phyloP scores from a whole-genome alignment of 1,140 invertebrate genomes.

The Camponotus pennsylvanicus region DNA sequence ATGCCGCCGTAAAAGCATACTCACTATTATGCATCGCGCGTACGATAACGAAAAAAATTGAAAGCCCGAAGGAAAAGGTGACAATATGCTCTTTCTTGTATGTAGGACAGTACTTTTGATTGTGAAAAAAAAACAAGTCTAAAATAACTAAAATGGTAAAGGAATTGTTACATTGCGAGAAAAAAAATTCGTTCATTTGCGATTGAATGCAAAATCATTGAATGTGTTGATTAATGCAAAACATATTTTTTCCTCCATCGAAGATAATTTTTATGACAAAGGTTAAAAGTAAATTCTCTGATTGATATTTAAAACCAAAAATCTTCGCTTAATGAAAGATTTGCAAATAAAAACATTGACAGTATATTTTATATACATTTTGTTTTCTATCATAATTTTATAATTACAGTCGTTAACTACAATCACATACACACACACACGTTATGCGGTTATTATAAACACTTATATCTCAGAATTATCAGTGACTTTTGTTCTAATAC shows the following conservation, averaged over 20 bases:
- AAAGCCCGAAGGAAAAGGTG: not conserved
- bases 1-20: not conserved
- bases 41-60: slow-evolving; percentile 8
- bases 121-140: not conserved
- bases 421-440: not conserved
- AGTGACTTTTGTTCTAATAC: not conserved
- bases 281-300: not conserved
- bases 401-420: not conserved
- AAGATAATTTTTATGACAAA: not conserved
- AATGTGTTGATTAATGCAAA: not conserved
- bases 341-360: not conserved
- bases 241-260: not conserved
- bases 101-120: not conserved
- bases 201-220: slow-evolving; percentile 17
- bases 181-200: not conserved
- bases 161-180: not conserved
- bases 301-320: not conserved
- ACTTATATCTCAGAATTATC: not conserved
- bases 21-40: not conserved
- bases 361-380: not conserved
- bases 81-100: not conserved
- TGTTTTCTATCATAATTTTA: not conserved
- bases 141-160: not conserved
- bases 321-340: not conserved
- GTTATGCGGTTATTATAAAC: not conserved